phyloP scores from a whole-genome alignment of 1,140 invertebrate species.

The Ceratina japonica region DNA sequence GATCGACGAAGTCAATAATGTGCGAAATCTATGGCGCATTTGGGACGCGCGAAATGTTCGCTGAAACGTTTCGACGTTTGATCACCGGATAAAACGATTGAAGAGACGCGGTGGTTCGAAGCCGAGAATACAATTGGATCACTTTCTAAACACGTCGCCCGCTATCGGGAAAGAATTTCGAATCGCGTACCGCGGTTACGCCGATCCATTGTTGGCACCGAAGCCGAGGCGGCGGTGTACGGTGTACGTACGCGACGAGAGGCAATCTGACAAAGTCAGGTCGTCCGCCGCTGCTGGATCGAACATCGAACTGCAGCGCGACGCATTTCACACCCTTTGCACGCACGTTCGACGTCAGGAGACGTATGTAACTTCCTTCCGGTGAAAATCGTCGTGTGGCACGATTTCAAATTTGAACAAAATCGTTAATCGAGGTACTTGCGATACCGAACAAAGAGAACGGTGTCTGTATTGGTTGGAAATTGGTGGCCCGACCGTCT shows the following conservation, averaged over 20 bases:
- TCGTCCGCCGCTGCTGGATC: slow-evolving; percentile 55
- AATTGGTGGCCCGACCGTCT: slow-evolving; percentile 9
- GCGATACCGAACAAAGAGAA: slow-evolving; percentile 27
- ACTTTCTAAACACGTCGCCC: slow-evolving; percentile 26
- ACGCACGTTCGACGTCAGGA: slow-evolving; percentile 27
- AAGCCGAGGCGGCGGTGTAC: slow-evolving; percentile 34
- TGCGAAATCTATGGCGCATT: slow-evolving; percentile 48
- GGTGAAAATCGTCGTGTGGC: slow-evolving; percentile 7
- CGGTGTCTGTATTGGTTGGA: not conserved
- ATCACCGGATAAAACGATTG: slow-evolving; percentile 23
- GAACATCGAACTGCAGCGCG: slow-evolving; percentile 61
- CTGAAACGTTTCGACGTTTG: not conserved
- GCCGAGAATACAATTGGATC: slow-evolving; percentile 14
- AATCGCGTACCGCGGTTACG: slow-evolving; percentile 31
- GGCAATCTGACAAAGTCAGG: slow-evolving; percentile 50
- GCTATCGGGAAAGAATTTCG: slow-evolving; percentile 41
- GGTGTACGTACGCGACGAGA: slow-evolving; percentile 28
- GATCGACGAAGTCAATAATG: slow-evolving; percentile 43
- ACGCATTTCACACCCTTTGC: slow-evolving; percentile 59
- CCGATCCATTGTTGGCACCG: slow-evolving; percentile 40
- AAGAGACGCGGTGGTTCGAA: slow-evolving; percentile 5
- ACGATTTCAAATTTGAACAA: slow-evolving; percentile 45
- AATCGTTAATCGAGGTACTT: slow-evolving; percentile 31
- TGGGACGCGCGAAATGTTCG: slow-evolving; percentile 40
- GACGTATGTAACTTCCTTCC: slow-evolving; percentile 39